A percentile compares a stretch with the other conserved stretches of the same genome.
These are phyloP conservation scores for Nasonia oneida DNA, from an alignment of 2,888 invertebrate genomes.

Conservation along the genomic window DNA sequence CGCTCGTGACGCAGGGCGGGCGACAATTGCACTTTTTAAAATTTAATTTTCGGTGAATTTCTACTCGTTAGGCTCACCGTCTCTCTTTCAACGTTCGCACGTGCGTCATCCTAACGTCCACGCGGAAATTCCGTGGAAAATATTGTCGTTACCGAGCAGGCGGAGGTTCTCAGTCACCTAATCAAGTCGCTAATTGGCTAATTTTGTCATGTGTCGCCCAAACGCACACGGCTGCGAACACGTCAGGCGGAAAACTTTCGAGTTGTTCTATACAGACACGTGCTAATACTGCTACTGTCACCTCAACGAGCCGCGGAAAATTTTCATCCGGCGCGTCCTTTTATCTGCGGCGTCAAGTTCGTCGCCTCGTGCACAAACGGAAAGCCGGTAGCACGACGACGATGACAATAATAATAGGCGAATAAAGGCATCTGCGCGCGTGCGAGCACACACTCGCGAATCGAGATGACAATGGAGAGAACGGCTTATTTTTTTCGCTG, in stretches of 20 bases:
- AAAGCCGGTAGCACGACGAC: not conserved
- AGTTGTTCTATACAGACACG: not conserved
- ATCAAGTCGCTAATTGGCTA: conserved; percentile 33
- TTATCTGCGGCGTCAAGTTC: not conserved
- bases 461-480: not conserved
- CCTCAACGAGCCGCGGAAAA: conserved; percentile 15
- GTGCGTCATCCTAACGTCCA: not conserved
- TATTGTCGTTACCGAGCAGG: not conserved
- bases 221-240: not conserved
- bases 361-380: not conserved
- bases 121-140: conserved; percentile 17
- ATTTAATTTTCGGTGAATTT: conserved; percentile 32
- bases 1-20: not conserved
- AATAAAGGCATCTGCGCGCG: not conserved
- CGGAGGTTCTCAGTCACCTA: not conserved
- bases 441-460: not conserved
- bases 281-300: not conserved
- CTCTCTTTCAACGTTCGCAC: not conserved
- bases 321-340: conserved; percentile 16
- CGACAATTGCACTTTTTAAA: conserved; percentile 3
- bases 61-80: conserved; percentile 21
- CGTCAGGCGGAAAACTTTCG: conserved; percentile 36
- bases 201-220: conserved; percentile 19
- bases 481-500: not conserved
- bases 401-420: not conserved